Evolutionary conservation across 1,140 invertebrate genomes (phyloP), one percentile per base, ranked within the genome.

Genomic region (Drosophila lacteicornis): DNA sequence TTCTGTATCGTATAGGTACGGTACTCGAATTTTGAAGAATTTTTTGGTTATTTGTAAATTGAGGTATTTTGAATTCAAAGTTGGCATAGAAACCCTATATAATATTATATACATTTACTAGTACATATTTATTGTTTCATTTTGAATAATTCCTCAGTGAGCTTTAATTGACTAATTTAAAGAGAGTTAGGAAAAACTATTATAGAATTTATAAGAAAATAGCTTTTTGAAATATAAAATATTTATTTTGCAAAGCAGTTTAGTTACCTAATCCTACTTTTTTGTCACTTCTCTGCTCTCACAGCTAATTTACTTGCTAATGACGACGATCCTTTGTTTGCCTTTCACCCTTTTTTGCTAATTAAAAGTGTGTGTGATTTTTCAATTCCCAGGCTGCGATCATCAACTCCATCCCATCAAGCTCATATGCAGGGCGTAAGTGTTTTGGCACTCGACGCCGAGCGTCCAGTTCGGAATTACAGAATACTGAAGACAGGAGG

Each of bases 371-470:
- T 67, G 53, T 76, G 73, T 46, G 36, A 67, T 76, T 76, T 67
- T 56, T 76, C 61, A 67, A 66, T 58, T 66, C 73, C 55, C 53
- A 53, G 58, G 30, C 46, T 38, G 22, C 19, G 36, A 66, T 63
- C 68, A 50, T 75, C 68, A 63, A 30, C 68, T 63, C 55, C 59
- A 30, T 49, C 47, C 42, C 58, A 70, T 87, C 79, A 77, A 74
- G 60, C 53, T 43, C 38, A 60, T 42, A 38, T 19, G 19, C 55
- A 51, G 60, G 66, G 83, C 69, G 58, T 84, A 80, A 85, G 77
- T 85, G 78, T 85, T 85, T 73, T 85, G 82, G 70, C 76, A 83
- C 79, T 81, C 79, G 60, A 47, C 58, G 53, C 65, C 33, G 65
- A 49, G 75, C 53, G 81, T 82, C 82, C 80, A 87, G 80, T 80